A percentile compares a stretch with the other conserved stretches of the same genome.
Conservation (phyloP, 2,113 vertebrate genomes). For the Pavo muticus region DNA sequence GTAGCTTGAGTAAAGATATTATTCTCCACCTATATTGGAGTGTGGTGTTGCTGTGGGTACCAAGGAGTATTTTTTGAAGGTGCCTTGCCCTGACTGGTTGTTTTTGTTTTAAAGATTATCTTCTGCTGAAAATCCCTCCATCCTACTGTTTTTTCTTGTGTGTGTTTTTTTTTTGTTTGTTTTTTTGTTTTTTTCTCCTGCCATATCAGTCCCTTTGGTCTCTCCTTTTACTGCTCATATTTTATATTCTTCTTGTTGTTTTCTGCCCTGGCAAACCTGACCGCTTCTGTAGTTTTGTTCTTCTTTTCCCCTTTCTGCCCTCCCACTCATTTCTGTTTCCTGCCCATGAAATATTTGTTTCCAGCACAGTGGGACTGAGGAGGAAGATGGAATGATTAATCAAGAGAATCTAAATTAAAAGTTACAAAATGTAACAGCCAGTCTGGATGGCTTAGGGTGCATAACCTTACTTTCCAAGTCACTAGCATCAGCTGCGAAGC, state of each 20-base stretch:
- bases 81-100: conserved; percentile 4
- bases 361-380: not conserved
- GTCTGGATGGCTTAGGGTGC: not conserved
- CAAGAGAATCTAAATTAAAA: conserved; percentile 49
- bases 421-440: conserved; percentile 16
- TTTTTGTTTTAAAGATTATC: conserved; percentile 36
- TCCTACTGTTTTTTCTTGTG: not conserved
- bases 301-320: not conserved
- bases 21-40: not conserved
- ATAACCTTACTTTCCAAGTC: not conserved
- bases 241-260: not conserved
- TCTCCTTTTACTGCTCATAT: not conserved
- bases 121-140: not conserved
- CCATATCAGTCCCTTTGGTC: not conserved
- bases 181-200: not conserved
- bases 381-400: conserved; percentile 42
- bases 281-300: not conserved
- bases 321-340: conserved; percentile 29
- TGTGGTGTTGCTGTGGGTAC: not conserved
- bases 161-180: not conserved
- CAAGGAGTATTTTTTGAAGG: not conserved
- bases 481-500: not conserved
- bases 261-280: not conserved
- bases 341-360: conserved; percentile 21
- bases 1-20: not conserved